These are phyloP conservation scores for Rhynchopsitta pachyrhyncha DNA, from an alignment of 2,113 vertebrate genomes.

Conservation along the genomic window DNA sequence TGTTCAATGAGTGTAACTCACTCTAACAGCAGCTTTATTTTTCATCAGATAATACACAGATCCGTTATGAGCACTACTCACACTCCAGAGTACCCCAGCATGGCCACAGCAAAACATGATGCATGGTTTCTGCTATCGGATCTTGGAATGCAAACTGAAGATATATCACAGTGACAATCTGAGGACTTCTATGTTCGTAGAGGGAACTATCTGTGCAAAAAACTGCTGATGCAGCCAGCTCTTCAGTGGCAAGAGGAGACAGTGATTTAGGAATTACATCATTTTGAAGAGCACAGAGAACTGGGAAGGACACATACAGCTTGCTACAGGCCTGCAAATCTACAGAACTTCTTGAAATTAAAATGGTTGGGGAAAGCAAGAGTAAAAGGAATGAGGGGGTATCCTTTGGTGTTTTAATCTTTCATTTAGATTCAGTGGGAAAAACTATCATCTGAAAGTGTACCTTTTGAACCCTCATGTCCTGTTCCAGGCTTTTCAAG, in stretches of 20 bases:
- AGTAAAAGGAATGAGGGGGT: background rate
- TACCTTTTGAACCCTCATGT: background rate
- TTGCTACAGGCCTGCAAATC: background rate
- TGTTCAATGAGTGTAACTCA: background rate
- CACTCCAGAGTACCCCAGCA: too few species aligned
- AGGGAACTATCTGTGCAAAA: background rate
- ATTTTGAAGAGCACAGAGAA: fast-evolving
- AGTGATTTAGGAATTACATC: background rate
- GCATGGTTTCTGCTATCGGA: background rate
- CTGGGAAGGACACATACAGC: background rate
- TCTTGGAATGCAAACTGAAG: background rate
- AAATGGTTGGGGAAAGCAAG: background rate
- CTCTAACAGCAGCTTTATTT: background rate
- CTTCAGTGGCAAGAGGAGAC: background rate
- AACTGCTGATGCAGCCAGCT: background rate
- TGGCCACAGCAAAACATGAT: background rate
- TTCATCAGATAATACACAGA: background rate
- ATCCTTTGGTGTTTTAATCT: background rate
- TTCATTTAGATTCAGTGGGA: background rate
- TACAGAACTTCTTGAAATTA: background rate
- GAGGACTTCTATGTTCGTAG: background rate
- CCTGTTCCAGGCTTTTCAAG: background rate
- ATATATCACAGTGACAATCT: background rate
- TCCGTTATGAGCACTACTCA: background rate
- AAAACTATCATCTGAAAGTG: background rate